Evolutionary conservation across 2,797 vertebrate genomes (phyloP).

Genomic region (Rhincodon typus): DNA sequence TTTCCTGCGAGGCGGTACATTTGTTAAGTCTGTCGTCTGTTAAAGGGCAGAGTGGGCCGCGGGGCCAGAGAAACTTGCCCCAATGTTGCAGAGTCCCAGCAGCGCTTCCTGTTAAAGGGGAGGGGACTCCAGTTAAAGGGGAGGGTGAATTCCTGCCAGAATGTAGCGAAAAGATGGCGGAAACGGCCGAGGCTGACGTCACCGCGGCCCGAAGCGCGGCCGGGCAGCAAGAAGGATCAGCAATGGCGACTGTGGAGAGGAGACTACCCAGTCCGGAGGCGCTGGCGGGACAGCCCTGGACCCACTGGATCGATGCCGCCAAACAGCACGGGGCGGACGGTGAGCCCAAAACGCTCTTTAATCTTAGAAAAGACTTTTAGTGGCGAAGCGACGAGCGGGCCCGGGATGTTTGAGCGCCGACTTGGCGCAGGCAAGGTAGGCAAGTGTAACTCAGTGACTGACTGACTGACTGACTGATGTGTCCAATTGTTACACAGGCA

Average conservation of each 20-base stretch:
- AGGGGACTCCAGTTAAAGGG: slow-evolving; percentile 57
- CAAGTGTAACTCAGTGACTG: slow-evolving; percentile 72
- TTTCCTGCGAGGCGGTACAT: background rate
- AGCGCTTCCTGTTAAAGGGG: slow-evolving; percentile 53
- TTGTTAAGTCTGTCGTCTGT: slow-evolving; percentile 40
- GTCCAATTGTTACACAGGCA: slow-evolving; percentile 53
- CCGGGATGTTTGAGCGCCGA: slow-evolving; percentile 47
- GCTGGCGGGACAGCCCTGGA: slow-evolving; percentile 93
- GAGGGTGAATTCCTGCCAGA: slow-evolving; percentile 60
- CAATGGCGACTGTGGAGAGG: slow-evolving; percentile 93
- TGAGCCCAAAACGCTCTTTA: slow-evolving; percentile 55
- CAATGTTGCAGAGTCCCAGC: slow-evolving; percentile 40
- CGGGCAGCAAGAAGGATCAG: slow-evolving; percentile 71
- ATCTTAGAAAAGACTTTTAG: slow-evolving; percentile 6
- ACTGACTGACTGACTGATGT: slow-evolving; percentile 53
- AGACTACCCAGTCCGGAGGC: slow-evolving; percentile 90
- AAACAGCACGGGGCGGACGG: slow-evolving; percentile 91
- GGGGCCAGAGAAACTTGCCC: background rate
- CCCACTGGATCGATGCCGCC: slow-evolving; percentile 86
- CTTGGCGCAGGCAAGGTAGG: slow-evolving; percentile 46
- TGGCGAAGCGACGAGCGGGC: slow-evolving; percentile 19
- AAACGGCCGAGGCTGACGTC: slow-evolving; percentile 98
- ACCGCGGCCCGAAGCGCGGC: slow-evolving; percentile 90
- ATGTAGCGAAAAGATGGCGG: slow-evolving; percentile 99
- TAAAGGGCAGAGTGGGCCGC: slow-evolving; percentile 5